Base-by-base conservation (phyloP, 1,140 invertebrate species). In the Chironomus striatipennis region DNA sequence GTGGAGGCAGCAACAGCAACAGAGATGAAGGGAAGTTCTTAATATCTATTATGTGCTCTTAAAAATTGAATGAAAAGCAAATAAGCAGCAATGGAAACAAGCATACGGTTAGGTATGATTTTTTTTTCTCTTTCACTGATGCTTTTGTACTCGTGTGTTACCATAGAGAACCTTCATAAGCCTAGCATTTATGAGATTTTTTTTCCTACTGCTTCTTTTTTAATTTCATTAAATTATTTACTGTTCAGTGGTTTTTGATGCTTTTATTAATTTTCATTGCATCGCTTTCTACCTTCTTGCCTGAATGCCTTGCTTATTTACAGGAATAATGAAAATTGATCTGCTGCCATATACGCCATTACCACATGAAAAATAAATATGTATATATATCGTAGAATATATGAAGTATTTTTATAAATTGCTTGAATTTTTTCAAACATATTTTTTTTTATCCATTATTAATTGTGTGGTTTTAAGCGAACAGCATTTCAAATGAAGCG, bases 201-300 rank as follows among this genome's bases (percentile, higher is more conserved):
- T 34, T 34, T 34, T 34, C 5, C 5, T 34, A 34, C 24, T 34
- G 24, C 24, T 12, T 67, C 18, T 70, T 21, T 70, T 70, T 70
- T 70, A 70, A 70, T 70, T 70, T 70, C 65, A 70, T 70, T 21
- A 70, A 70, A 70, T 70, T 70, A 70, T 70, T 70, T 21, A 20
- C 65, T 70, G 65, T 21, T 70, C 65, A 70, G 20, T 70, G 65
- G 47, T 57, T 57, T 47, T 57, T 15, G 47, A 57, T 57, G 47
- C 47, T 57, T 57, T 57, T 57, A 57, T 57, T 57, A 57, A 57
- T 57, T 57, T 57, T 57, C 47, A 57, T 57, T 57, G 47, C 47
- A 57, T 57, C 47, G n/a, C 12, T 57, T 57, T 57, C 47, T 57
- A 57, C 47, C 47, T 57, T 57, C 47, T 57, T 57, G 47, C 47